These are phyloP conservation scores for Macaria notata DNA, from an alignment of 2,888 invertebrate species.

Conservation along the genomic window DNA sequence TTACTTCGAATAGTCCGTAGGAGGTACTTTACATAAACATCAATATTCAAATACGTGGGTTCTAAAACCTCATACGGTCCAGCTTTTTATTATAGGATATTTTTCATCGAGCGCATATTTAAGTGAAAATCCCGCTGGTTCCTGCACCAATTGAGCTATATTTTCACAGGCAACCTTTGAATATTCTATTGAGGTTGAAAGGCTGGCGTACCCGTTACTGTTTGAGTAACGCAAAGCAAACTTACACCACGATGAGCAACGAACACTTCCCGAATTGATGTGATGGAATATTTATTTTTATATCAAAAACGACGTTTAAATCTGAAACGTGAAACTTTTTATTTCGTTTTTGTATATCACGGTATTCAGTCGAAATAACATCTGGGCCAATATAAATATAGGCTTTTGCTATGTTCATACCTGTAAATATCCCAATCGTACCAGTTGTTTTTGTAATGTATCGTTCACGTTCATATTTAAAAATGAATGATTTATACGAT, in stretches of 20 bases:
- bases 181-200: slow-evolving; percentile 73
- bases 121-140: slow-evolving; percentile 66
- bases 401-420: too few species aligned
- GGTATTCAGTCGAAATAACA: too few species aligned
- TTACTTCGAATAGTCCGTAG: slow-evolving; percentile 7
- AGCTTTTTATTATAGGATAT: slow-evolving; percentile 72
- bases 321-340: too few species aligned
- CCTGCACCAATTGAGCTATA: slow-evolving; percentile 69
- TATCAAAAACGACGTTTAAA: neutral
- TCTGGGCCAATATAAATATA: too few species aligned
- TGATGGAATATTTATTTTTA: slow-evolving; percentile 32
- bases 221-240: slow-evolving; percentile 50
- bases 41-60: slow-evolving; percentile 71
- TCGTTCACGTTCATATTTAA: too few species aligned
- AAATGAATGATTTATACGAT: too few species aligned
- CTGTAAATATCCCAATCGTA: too few species aligned
- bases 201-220: slow-evolving; percentile 54
- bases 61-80: slow-evolving; percentile 72
- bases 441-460: too few species aligned
- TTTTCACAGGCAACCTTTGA: slow-evolving; percentile 70
- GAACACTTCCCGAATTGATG: slow-evolving; percentile 32
- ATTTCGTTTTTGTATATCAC: too few species aligned
- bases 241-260: slow-evolving; percentile 43
- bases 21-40: slow-evolving; percentile 66
- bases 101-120: slow-evolving; percentile 77